Percentiles rank a stretch among this genome's conserved stretches.
These are phyloP conservation scores for Drosophila ohnishii DNA, from an alignment of 1,140 invertebrate species.

Conservation along the genomic window DNA sequence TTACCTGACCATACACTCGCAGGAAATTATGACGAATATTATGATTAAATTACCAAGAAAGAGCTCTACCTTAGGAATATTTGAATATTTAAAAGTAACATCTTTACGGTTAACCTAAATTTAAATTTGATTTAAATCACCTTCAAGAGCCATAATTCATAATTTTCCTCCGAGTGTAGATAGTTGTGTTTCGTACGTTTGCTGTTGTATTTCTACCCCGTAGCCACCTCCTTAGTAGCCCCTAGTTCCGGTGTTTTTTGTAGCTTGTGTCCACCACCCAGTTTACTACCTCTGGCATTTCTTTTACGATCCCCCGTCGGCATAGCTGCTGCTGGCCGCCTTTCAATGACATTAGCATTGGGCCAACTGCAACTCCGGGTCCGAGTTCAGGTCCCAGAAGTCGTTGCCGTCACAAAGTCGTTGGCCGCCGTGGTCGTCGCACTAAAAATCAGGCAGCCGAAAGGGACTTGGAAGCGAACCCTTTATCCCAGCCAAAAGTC, in stretches of 20 bases:
- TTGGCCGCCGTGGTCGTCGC: slow-evolving; percentile 20
- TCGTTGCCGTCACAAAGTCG: slow-evolving; percentile 42
- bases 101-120: not conserved
- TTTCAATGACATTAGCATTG: slow-evolving; percentile 74
- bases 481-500: slow-evolving; percentile 39
- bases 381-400: slow-evolving; percentile 23
- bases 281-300: slow-evolving; percentile 71
- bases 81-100: not conserved
- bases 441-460: slow-evolving; percentile 55
- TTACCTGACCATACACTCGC: not conserved
- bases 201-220: slow-evolving; percentile 54
- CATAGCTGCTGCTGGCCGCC: slow-evolving; percentile 55
- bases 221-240: slow-evolving; percentile 29
- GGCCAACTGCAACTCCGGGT: slow-evolving; percentile 12
- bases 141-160: no score
- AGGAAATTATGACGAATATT: slow-evolving; percentile 3
- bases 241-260: slow-evolving; percentile 45
- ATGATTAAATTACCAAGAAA: no score
- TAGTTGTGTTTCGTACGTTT: slow-evolving; percentile 58
- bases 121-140: not conserved
- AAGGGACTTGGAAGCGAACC: slow-evolving; percentile 31
- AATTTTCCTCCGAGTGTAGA: slow-evolving; percentile 15
- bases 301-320: slow-evolving; percentile 70
- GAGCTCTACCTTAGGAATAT: no score
- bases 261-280: slow-evolving; percentile 54